Conservation (phyloP, 2,797 vertebrate genomes). For the Lepidocolaptes lacrymiger region DNA sequence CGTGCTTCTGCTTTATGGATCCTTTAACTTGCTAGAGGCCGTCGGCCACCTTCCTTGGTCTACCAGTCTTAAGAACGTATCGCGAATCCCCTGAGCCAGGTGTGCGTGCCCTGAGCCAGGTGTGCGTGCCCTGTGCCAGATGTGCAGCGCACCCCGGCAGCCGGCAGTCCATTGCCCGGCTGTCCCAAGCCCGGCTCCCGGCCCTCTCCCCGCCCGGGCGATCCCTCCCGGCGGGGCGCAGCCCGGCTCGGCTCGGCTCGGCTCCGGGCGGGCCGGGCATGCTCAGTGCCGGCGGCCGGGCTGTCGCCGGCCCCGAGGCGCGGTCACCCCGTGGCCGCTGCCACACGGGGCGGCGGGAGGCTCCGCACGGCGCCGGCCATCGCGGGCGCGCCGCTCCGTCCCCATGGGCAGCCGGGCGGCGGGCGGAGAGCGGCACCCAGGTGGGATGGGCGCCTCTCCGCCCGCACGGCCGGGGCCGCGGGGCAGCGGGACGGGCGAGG, state of each 20-base stretch:
- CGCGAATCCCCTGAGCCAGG: background rate
- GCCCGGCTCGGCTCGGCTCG: too few relatives aligned
- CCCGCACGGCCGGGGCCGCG: background rate
- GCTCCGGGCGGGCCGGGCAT: background rate
- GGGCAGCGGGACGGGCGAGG: too few relatives aligned
- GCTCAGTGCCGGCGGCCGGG: background rate
- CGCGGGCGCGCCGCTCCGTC: background rate
- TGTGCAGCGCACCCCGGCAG: accelerated
- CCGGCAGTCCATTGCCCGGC: accelerated
- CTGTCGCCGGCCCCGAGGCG: background rate
- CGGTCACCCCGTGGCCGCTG: background rate
- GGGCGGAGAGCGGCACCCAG: background rate
- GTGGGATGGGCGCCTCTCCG: background rate
- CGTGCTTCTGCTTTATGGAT: background rate
- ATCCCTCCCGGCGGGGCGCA: accelerated
- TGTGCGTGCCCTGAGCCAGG: too few relatives aligned
- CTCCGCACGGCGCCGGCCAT: accelerated
- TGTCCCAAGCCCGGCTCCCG: accelerated
- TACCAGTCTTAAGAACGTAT: too few relatives aligned
- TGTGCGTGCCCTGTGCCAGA: too few relatives aligned
- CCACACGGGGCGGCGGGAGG: background rate
- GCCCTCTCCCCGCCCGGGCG: too few relatives aligned
- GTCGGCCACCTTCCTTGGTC: too few relatives aligned
- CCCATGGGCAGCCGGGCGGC: background rate
- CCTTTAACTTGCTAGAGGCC: background rate